Evolutionary conservation across 2,888 invertebrate genomes (phyloP), one percentile per base, ranked within the genome.

Genomic region (Drosophila kuntzei): DNA sequence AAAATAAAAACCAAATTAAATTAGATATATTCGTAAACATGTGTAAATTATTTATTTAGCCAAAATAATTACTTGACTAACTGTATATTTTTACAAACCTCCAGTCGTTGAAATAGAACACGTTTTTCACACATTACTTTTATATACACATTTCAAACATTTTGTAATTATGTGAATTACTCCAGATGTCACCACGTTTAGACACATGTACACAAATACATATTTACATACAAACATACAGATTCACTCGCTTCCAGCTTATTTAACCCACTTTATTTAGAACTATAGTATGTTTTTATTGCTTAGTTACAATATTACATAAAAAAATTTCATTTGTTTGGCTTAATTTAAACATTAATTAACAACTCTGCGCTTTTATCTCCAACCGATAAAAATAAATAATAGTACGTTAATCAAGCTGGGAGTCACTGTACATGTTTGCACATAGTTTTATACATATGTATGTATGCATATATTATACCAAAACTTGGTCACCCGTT

Each of bases 101-200:
- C 20, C 1, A 43, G 6, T 8, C 1, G 4, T 27, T 9, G 8
- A 44, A 25, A 2, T 44, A 44, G 4, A 44, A 20, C 41, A 41
- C 41, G 41, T 41, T 12, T 41, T 25, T 14, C 1, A 27, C 14
- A 44, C 11, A 8, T 22, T 14, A 11, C 36, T n/a, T 22, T 12
- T 20, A 20, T 50, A 12, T 32, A 32, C 29, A 32, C 18, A 29
- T 34, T 34, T 14, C n/a, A 8, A 50, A 20, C 7, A 53, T 53
- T 53, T 27, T 4, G 4, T 22, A 50, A 36, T 36, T 39, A 7
- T 16, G 5, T 9, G 25, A 9, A 22, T 25, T 20, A 22, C 18
- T 34, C 12, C 20, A 41, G n/a, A 54, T 20, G 11, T 36, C 12
- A 22, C 4, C 41, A 41, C 7, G 6, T 25, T 57, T 39, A 34